phyloP scores from a whole-genome alignment of 2,888 invertebrate species.

The Xestia sexstrigata region DNA sequence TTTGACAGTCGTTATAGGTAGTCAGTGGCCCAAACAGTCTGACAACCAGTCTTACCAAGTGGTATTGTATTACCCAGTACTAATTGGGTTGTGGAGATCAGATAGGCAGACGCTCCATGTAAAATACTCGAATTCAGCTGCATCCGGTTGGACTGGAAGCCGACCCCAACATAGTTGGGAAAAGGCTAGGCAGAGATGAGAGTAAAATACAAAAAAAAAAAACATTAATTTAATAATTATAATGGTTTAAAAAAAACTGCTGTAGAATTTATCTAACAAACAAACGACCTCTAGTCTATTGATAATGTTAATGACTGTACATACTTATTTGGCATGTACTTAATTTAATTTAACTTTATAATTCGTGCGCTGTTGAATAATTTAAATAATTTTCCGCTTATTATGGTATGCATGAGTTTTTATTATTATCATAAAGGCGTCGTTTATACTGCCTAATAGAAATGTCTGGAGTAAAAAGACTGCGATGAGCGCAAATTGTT shows the following conservation, averaged over 20 bases:
- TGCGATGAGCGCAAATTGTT: too few species aligned
- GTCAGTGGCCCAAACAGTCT: too few species aligned
- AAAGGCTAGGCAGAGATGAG: too few species aligned
- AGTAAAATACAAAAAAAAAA: not conserved
- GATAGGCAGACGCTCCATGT: too few species aligned
- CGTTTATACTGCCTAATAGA: not conserved
- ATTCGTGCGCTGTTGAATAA: not conserved
- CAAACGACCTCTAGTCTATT: constrained; percentile 9
- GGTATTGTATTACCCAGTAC: too few species aligned
- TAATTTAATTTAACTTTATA: not conserved
- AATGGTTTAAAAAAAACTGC: not conserved
- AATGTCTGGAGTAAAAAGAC: too few species aligned
- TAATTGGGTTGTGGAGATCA: too few species aligned
- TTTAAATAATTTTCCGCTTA: constrained; percentile 4
- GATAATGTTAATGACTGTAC: constrained; percentile 11
- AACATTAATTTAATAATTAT: not conserved
- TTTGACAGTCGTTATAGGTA: too few species aligned
- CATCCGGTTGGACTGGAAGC: too few species aligned
- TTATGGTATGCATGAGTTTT: not conserved
- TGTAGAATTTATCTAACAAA: not conserved
- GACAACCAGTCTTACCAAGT: too few species aligned
- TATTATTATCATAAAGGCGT: not conserved
- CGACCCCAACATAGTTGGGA: too few species aligned
- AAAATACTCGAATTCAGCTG: too few species aligned
- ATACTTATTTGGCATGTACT: constrained; percentile 4